These are phyloP conservation scores for Chaetophractus vellerosus DNA, from an alignment of 2,797 vertebrate genomes.

Conservation along the genomic window DNA sequence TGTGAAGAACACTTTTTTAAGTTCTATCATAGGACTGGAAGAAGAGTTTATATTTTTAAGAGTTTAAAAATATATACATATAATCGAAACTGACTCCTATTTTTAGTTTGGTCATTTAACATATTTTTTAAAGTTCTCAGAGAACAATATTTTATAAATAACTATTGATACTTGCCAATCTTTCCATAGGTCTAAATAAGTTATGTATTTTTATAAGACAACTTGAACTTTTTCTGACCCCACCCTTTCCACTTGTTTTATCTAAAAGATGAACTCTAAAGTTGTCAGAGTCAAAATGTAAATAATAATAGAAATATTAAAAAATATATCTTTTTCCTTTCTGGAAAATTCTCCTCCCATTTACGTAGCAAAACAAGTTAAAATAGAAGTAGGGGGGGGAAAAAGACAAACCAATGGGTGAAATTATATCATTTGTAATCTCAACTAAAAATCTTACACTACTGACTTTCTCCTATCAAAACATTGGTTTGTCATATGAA, in stretches of 20 bases:
- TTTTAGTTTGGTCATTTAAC: slow-evolving; percentile 16
- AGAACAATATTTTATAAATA: background rate
- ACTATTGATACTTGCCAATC: background rate
- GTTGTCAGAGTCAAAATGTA: background rate
- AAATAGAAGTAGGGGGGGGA: background rate
- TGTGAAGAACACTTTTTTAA: background rate
- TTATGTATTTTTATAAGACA: background rate
- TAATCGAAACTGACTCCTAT: background rate
- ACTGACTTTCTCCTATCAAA: background rate
- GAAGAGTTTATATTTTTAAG: background rate
- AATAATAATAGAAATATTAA: slow-evolving; percentile 18
- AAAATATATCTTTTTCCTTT: slow-evolving; percentile 19
- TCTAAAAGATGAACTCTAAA: background rate
- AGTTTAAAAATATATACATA: background rate
- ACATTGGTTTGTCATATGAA: background rate
- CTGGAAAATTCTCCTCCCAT: background rate
- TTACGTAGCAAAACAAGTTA: background rate
- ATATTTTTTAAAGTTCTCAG: background rate
- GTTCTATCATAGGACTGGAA: background rate
- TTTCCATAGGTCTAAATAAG: background rate
- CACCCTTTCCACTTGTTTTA: background rate
- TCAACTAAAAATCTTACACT: slow-evolving; percentile 6
- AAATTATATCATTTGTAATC: background rate
- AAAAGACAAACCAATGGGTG: background rate
- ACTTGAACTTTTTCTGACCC: background rate